Evolutionary conservation across 2,113 vertebrate genomes (phyloP).

Genomic region (Capreolus pygargus): DNA sequence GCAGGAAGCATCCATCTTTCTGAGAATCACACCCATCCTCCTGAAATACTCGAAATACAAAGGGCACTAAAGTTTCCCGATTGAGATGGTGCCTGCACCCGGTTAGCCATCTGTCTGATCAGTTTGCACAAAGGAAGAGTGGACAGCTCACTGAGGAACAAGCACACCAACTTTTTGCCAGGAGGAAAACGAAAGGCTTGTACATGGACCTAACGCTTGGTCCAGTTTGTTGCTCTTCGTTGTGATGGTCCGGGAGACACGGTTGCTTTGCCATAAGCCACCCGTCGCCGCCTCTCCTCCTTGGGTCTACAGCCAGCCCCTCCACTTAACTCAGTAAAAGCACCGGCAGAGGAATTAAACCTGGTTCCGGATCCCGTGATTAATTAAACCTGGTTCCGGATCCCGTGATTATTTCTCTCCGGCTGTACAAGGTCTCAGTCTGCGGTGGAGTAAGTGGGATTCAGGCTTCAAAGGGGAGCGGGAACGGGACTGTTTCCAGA

Average conservation of each 20-base stretch:
- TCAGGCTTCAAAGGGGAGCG: neutral
- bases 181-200: neutral
- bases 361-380: neutral
- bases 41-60: slow-evolving; percentile 51
- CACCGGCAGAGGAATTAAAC: neutral
- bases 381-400: neutral
- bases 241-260: neutral
- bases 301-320: neutral
- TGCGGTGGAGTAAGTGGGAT: neutral
- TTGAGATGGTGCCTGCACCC: slow-evolving; percentile 1
- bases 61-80: neutral
- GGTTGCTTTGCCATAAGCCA: neutral
- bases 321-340: neutral
- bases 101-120: neutral
- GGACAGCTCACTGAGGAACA: neutral
- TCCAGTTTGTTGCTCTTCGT: neutral
- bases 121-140: neutral
- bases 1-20: neutral
- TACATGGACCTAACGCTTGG: neutral
- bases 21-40: slow-evolving; percentile 36
- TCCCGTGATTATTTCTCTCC: neutral
- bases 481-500: neutral
- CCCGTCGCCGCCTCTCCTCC: neutral
- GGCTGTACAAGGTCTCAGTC: neutral
- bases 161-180: neutral